Evolutionary conservation across 2,888 invertebrate genomes (phyloP).

Genomic region (Lasioglossum leucozonium): DNA sequence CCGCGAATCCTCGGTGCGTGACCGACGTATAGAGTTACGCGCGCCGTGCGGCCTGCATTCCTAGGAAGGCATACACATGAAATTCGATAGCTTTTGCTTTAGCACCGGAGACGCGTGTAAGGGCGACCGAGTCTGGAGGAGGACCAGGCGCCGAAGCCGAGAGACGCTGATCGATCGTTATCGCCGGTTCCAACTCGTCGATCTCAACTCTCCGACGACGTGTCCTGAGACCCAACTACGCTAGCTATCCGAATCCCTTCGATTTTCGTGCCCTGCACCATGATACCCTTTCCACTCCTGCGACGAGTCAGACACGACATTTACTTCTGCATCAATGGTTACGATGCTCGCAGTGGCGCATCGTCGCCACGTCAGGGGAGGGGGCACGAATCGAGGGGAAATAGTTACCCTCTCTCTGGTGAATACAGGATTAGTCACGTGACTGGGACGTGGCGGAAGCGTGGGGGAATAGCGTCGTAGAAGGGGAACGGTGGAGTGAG

Average conservation of each 20-base stretch:
- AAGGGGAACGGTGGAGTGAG: too few species aligned
- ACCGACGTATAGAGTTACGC: slow-evolving; percentile 78
- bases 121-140: slow-evolving; percentile 32
- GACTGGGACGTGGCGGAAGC: too few species aligned
- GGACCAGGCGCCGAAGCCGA: slow-evolving; percentile 9
- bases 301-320: background rate
- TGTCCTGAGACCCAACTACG: slow-evolving; percentile 3
- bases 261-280: background rate
- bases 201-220: background rate
- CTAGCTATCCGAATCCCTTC: background rate
- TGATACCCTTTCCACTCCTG: background rate
- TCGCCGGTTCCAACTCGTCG: slow-evolving; percentile 28
- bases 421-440: too few species aligned
- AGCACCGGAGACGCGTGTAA: slow-evolving; percentile 40
- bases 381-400: too few species aligned
- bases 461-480: too few species aligned
- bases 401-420: too few species aligned
- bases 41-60: slow-evolving; percentile 73
- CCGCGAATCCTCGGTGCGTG: slow-evolving; percentile 74
- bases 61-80: slow-evolving; percentile 72
- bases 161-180: slow-evolving; percentile 57
- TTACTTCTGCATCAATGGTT: background rate
- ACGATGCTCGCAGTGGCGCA: too few species aligned
- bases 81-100: slow-evolving; percentile 76
- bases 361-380: too few species aligned